phyloP scores from a whole-genome alignment of 1,140 invertebrate genomes.

The Pristionchus pacificus region DNA sequence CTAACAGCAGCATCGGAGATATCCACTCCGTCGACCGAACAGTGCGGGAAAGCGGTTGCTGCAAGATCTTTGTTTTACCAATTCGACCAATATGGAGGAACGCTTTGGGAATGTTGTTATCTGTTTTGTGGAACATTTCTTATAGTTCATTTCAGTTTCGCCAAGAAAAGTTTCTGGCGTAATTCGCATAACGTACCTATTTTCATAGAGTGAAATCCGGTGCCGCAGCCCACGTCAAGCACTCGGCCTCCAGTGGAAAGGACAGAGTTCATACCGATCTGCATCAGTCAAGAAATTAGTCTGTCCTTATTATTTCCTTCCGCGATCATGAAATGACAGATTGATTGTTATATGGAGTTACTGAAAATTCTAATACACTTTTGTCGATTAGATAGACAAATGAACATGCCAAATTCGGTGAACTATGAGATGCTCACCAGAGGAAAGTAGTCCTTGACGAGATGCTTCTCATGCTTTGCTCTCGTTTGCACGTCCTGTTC shows the following conservation, averaged over 20 bases:
- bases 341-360: no score
- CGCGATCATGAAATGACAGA: no score
- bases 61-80: no score
- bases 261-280: background rate
- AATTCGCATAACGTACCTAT: constrained; percentile 1
- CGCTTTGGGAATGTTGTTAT: no score
- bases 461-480: background rate
- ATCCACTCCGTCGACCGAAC: background rate
- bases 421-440: background rate
- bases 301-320: background rate
- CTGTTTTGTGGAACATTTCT: no score
- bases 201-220: constrained; percentile 14
- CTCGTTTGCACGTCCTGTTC: background rate
- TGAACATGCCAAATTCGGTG: no score
- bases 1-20: background rate
- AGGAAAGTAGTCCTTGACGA: background rate
- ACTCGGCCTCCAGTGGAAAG: background rate
- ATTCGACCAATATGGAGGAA: no score
- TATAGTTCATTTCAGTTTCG: no score
- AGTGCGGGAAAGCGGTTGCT: no score
- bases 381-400: no score
- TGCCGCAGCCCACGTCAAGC: constrained; percentile 21
- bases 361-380: no score
- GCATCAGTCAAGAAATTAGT: background rate
- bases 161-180: no score